Evolutionary conservation across 2,888 invertebrate species (phyloP).

Genomic region (Dorcus hopei): DNA sequence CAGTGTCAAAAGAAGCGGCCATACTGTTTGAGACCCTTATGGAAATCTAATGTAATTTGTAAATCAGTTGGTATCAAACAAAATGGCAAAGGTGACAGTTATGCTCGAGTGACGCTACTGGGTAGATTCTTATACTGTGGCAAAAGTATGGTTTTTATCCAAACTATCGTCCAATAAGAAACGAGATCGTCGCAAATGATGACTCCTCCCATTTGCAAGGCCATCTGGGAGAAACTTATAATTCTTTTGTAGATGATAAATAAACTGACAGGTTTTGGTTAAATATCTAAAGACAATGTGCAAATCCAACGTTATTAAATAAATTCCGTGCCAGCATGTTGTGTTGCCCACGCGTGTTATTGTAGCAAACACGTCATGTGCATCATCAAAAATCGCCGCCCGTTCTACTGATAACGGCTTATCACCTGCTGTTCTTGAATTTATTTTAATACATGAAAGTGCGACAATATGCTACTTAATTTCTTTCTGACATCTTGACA

Average conservation of each 20-base stretch:
- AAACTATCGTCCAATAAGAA: slow-evolving; percentile 1
- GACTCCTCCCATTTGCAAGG: slow-evolving; percentile 3
- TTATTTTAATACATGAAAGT: slow-evolving; percentile 4
- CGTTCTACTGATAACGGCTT: slow-evolving; percentile 12
- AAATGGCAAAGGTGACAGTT: too few relatives aligned
- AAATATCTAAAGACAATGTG: slow-evolving; percentile 4
- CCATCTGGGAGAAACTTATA: slow-evolving; percentile 8
- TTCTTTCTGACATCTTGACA: slow-evolving; percentile 16
- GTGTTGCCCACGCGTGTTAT: background rate
- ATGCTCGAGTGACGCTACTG: too few relatives aligned
- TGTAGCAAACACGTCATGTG: slow-evolving; percentile 10
- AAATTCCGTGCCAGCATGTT: background rate
- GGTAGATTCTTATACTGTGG: too few relatives aligned
- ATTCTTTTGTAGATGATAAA: slow-evolving; percentile 1
- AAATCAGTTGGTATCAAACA: too few relatives aligned
- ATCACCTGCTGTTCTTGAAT: slow-evolving; percentile 11
- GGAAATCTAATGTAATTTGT: too few relatives aligned
- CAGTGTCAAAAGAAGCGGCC: too few relatives aligned
- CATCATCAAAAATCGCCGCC: slow-evolving; percentile 1
- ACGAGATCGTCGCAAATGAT: background rate
- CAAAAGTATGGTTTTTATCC: background rate
- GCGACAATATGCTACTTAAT: slow-evolving; percentile 19
- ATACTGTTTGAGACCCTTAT: too few relatives aligned
- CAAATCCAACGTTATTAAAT: slow-evolving; percentile 11
- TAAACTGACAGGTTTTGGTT: slow-evolving; percentile 8